Percentiles rank a stretch among this genome's conserved stretches.
Conservation (phyloP, 2,888 invertebrate species). For the Trachelus troglodyta region DNA sequence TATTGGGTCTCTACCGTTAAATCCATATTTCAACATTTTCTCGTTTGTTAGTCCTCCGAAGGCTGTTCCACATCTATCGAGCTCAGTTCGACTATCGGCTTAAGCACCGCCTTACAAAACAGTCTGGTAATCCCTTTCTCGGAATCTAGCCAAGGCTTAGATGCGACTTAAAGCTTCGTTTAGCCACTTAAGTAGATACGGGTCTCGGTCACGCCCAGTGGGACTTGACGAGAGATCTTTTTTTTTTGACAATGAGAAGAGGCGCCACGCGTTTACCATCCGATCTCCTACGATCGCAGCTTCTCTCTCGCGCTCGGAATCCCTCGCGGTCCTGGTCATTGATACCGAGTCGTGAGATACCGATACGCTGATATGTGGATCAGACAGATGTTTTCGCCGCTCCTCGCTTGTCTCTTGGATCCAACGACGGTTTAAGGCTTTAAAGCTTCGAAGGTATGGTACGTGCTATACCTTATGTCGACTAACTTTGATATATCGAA, state of each 20-base stretch:
- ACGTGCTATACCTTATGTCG: not conserved
- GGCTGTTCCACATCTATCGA: constrained; percentile 4
- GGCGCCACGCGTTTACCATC: not conserved
- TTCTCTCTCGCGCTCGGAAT: not conserved
- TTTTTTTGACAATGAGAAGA: not conserved
- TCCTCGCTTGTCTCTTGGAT: not conserved
- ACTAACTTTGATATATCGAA: not conserved
- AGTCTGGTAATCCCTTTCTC: constrained; percentile 16
- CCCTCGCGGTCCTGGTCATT: not conserved
- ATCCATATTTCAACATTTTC: not conserved
- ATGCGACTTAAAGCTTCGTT: constrained; percentile 22
- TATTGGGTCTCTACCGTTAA: not conserved
- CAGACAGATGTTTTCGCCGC: not conserved
- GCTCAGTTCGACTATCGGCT: constrained; percentile 2
- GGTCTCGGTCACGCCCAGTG: constrained; percentile 8
- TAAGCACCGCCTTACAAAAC: constrained; percentile 9
- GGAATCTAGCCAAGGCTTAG: constrained; percentile 20
- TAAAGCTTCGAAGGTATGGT: not conserved
- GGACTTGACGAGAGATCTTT: constrained; percentile 7
- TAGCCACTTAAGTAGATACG: constrained; percentile 23
- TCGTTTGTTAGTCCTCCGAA: not conserved
- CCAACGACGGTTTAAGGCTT: not conserved
- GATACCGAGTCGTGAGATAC: not conserved
- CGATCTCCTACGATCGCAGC: not conserved
- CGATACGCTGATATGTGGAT: not conserved